Evolutionary conservation across 1,140 invertebrate species (phyloP).

Genomic region (Scaptomyza hsui): DNA sequence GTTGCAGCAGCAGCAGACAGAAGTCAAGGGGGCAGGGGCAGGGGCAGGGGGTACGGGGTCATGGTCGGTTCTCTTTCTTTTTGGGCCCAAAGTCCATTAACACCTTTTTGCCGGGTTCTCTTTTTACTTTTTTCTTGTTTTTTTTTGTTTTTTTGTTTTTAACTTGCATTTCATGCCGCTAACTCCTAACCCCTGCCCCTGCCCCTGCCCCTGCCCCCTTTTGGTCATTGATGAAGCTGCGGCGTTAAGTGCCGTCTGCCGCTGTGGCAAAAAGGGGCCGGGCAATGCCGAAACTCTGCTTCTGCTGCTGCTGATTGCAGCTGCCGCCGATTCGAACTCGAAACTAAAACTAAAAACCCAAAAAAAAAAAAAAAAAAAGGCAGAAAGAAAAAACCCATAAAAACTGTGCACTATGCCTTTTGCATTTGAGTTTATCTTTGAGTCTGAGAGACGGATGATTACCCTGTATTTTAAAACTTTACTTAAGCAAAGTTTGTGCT

Average conservation of each 20-base stretch:
- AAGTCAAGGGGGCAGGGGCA: slow-evolving; percentile 5
- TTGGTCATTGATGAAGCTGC: slow-evolving; percentile 26
- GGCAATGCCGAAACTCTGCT: background rate
- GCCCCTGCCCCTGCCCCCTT: slow-evolving; percentile 16
- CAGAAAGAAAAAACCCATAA: slow-evolving; percentile 22
- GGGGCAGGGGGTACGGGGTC: slow-evolving; percentile 7
- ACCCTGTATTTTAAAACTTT: slow-evolving; percentile 4
- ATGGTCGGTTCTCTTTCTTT: slow-evolving; percentile 44
- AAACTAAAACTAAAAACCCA: no score
- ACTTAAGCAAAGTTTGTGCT: no score
- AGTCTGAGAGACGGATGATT: background rate
- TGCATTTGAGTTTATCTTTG: slow-evolving; percentile 27
- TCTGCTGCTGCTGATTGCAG: slow-evolving; percentile 16
- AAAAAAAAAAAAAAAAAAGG: background rate
- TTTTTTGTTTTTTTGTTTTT: no score
- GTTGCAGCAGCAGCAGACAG: slow-evolving; percentile 7
- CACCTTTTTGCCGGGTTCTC: slow-evolving; percentile 35
- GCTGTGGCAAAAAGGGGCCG: background rate
- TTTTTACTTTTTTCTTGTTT: no score
- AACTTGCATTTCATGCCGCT: slow-evolving; percentile 41
- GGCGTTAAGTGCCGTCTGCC: slow-evolving; percentile 40
- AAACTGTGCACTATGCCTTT: slow-evolving; percentile 35
- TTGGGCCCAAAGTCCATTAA: slow-evolving; percentile 42
- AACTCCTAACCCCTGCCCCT: background rate
- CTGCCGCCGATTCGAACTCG: background rate